Conservation (phyloP, 2,113 vertebrate genomes). For the Rhabdomys dilectus region DNA sequence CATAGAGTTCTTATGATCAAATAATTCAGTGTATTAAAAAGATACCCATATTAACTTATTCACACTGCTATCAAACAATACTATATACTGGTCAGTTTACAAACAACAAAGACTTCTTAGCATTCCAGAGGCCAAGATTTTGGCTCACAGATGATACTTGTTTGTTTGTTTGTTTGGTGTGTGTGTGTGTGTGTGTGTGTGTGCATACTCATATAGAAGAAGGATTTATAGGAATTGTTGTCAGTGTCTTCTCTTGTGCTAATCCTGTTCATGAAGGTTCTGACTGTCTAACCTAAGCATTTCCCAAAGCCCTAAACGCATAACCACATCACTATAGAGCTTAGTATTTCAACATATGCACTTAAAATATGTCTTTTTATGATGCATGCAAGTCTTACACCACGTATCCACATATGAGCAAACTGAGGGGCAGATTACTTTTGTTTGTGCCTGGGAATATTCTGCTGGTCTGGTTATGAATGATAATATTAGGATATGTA, state of each 20-base stretch:
- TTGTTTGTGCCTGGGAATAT: neutral
- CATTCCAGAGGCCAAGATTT: neutral
- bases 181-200: neutral
- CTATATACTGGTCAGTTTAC: neutral
- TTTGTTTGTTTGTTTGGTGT: neutral
- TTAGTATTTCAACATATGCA: neutral
- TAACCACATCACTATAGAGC: neutral
- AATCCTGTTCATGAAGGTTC: neutral
- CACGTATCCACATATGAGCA: neutral
- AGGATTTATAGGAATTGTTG: neutral
- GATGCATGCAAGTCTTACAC: neutral
- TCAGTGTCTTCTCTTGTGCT: neutral
- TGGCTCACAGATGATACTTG: neutral
- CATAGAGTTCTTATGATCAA: neutral
- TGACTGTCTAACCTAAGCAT: neutral
- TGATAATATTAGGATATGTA: neutral
- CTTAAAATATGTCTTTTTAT: neutral
- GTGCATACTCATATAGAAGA: neutral
- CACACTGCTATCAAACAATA: neutral
- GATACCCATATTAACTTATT: neutral
- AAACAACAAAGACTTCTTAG: neutral
- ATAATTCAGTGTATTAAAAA: neutral
- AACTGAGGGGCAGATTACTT: neutral
- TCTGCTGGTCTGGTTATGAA: constrained; percentile 31
- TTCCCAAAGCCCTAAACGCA: neutral